Evolutionary conservation across 1,140 invertebrate species (phyloP).

Genomic region (honey bee (Apis mellifera)): DNA sequence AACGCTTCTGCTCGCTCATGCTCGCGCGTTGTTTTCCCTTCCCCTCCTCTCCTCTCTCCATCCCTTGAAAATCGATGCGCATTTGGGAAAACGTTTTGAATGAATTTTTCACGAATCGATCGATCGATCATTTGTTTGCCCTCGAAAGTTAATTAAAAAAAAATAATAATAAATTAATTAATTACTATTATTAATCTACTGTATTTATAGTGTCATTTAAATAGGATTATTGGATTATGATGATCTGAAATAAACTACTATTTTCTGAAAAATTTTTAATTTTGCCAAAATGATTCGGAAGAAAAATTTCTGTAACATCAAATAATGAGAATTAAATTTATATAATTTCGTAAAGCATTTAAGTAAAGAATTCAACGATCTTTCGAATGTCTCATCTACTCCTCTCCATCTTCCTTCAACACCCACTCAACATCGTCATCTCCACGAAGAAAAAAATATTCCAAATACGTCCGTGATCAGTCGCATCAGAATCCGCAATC

Average conservation of each 20-base stretch:
- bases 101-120: background rate
- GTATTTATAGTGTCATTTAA: no score
- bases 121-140: no score
- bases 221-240: no score
- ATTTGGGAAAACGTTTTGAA: background rate
- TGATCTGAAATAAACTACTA: no score
- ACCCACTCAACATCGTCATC: background rate
- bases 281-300: no score
- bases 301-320: no score
- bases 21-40: slow-evolving; percentile 30
- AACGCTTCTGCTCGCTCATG: slow-evolving; percentile 52
- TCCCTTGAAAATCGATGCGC: background rate
- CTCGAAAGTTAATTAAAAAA: no score
- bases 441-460: background rate
- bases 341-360: background rate
- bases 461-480: background rate
- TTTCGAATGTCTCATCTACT: background rate
- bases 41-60: background rate
- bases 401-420: background rate
- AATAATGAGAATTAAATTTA: no score
- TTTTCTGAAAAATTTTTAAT: no score
- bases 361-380: background rate
- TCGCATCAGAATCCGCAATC: background rate
- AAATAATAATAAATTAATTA: no score
- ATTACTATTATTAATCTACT: no score